phyloP scores from a whole-genome alignment of 2,888 invertebrate species.

The Epiblema foenella region DNA sequence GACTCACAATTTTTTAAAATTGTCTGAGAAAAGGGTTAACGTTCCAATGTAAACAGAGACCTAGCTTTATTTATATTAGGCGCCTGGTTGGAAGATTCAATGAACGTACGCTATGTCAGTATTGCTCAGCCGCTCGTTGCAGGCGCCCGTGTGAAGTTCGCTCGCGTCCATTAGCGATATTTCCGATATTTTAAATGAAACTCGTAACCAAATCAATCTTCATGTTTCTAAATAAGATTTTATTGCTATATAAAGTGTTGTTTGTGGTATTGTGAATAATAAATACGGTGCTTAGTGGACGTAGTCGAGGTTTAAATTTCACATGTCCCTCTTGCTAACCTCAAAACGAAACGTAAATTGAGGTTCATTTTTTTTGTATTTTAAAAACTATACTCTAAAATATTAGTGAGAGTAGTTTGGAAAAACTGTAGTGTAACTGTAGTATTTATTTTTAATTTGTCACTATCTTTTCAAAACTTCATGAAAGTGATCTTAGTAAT shows the following conservation, averaged over 20 bases:
- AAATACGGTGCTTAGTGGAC: not conserved
- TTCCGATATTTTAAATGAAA: slow-evolving; percentile 11
- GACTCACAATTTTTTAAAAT: too few relatives aligned
- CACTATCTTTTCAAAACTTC: not conserved
- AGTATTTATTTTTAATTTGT: not conserved
- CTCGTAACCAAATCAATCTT: slow-evolving; percentile 10
- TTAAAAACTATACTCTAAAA: not conserved
- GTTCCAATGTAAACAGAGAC: slow-evolving; percentile 25
- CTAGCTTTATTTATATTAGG: slow-evolving; percentile 28
- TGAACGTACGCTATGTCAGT: slow-evolving; percentile 58
- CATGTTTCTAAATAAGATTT: slow-evolving; percentile 16
- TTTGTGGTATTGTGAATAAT: slow-evolving; percentile 15
- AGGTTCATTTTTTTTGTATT: not conserved
- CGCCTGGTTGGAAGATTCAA: slow-evolving; percentile 26
- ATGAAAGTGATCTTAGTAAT: not conserved
- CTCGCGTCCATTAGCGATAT: slow-evolving; percentile 46
- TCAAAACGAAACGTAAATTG: not conserved
- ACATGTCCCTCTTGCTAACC: slow-evolving; percentile 5
- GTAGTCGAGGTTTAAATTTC: not conserved
- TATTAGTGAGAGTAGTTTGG: not conserved
- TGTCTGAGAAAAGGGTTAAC: not conserved
- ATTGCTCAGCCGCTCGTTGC: slow-evolving; percentile 58
- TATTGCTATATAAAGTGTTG: slow-evolving; percentile 18
- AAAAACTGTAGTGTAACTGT: not conserved
- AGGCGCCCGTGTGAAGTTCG: slow-evolving; percentile 57